phyloP scores from a whole-genome alignment of 2,797 vertebrate species.

The Lateolabrax maculatus region DNA sequence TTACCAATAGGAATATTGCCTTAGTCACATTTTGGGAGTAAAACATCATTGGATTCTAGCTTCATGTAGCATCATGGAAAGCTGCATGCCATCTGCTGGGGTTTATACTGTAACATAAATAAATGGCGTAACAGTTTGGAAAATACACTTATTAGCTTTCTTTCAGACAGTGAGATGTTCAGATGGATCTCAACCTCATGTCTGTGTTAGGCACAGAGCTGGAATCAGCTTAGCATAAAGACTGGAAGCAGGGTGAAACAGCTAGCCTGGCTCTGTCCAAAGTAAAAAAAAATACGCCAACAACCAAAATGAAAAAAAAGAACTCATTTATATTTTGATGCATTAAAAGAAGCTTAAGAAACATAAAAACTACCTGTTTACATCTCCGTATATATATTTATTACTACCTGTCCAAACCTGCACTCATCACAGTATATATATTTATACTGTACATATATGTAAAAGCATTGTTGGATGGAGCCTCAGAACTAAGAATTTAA shows the following conservation, averaged over 20 bases:
- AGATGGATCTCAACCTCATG: background rate
- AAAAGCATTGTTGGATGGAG: no score
- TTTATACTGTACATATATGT: no score
- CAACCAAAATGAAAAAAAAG: background rate
- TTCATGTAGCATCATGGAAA: slow-evolving; percentile 3
- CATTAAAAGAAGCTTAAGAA: no score
- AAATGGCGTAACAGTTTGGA: background rate
- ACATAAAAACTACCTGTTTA: no score
- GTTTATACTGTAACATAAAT: background rate
- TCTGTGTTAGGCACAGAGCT: background rate
- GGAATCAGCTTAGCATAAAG: background rate
- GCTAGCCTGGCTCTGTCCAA: background rate
- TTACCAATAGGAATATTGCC: background rate
- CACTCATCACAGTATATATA: no score
- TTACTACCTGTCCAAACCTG: no score
- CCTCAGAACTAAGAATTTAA: no score
- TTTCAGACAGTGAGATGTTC: background rate
- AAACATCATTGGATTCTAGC: background rate
- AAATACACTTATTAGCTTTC: background rate
- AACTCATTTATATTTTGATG: background rate
- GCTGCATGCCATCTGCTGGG: background rate
- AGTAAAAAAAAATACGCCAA: background rate
- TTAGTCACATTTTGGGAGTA: background rate
- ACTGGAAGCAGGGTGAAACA: background rate
- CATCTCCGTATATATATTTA: no score